phyloP scores from a whole-genome alignment of 2,113 vertebrate species.

The Leucoraja erinaceus region DNA sequence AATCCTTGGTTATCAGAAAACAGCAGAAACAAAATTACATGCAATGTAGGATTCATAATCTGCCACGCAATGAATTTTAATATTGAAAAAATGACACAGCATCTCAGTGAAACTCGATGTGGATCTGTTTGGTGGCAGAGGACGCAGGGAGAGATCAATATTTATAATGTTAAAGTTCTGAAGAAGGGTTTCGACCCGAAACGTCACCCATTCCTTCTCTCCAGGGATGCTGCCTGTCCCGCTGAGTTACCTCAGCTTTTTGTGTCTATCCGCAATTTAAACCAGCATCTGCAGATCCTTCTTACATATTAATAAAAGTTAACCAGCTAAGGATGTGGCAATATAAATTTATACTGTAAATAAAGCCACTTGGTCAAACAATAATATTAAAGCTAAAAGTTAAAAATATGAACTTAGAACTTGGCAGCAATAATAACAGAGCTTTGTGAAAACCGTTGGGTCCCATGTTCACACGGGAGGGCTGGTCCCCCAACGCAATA shows the following conservation, averaged over 20 bases:
- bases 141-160: not conserved
- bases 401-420: not conserved
- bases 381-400: not conserved
- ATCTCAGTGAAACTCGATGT: not conserved
- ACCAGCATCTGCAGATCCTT: too few species aligned
- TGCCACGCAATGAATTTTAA: not conserved
- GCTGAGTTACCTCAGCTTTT: too few species aligned
- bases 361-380: not conserved
- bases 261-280: too few species aligned
- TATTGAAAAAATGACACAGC: not conserved
- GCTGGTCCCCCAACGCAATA: too few species aligned
- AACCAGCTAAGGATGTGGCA: not conserved
- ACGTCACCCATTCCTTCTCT: too few species aligned
- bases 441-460: too few species aligned
- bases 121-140: not conserved
- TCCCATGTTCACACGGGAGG: too few species aligned
- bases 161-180: not conserved
- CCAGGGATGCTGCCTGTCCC: too few species aligned
- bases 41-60: not conserved
- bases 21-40: not conserved
- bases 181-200: too few species aligned
- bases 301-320: not conserved
- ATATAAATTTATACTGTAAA: not conserved
- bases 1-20: not conserved
- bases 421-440: too few species aligned